Percentiles rank a stretch among this genome's conserved stretches.
Evolutionary conservation across 1,140 invertebrate species (phyloP).

Genomic region (Ectropis grisescens): DNA sequence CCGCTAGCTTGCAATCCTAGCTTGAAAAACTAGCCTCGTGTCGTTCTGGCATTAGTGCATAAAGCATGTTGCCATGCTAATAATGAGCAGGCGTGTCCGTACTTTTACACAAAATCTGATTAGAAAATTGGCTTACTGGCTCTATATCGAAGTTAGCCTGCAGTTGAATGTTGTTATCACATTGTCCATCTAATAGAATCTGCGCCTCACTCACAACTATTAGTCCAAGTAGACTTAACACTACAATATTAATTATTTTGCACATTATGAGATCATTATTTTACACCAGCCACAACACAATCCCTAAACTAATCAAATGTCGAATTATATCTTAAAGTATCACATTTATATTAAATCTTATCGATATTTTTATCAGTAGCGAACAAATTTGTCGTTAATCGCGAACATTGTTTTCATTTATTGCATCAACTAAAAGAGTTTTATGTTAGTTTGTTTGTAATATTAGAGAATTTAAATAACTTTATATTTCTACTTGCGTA

Average conservation of each 20-base stretch:
- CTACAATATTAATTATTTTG: constrained; percentile 23
- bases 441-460: no score
- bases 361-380: constrained; percentile 13
- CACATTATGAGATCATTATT: constrained; percentile 37
- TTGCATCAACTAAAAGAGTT: no score
- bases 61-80: no score
- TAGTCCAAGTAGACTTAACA: constrained; percentile 28
- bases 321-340: constrained; percentile 21
- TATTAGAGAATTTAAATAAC: no score
- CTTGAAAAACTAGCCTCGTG: no score
- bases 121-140: no score
- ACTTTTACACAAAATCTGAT: no score
- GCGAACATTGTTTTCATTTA: constrained; percentile 2
- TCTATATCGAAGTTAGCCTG: constrained; percentile 18
- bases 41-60: no score
- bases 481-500: no score
- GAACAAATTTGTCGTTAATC: constrained; percentile 9
- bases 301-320: constrained; percentile 23
- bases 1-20: no score
- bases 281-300: constrained; percentile 19
- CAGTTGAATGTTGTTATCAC: constrained; percentile 23
- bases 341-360: constrained; percentile 45
- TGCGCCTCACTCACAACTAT: constrained; percentile 32
- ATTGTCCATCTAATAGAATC: constrained; percentile 36
- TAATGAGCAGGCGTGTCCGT: no score